These are phyloP conservation scores for Isoperla grammatica DNA, from an alignment of 2,888 invertebrate genomes.

Conservation along the genomic window DNA sequence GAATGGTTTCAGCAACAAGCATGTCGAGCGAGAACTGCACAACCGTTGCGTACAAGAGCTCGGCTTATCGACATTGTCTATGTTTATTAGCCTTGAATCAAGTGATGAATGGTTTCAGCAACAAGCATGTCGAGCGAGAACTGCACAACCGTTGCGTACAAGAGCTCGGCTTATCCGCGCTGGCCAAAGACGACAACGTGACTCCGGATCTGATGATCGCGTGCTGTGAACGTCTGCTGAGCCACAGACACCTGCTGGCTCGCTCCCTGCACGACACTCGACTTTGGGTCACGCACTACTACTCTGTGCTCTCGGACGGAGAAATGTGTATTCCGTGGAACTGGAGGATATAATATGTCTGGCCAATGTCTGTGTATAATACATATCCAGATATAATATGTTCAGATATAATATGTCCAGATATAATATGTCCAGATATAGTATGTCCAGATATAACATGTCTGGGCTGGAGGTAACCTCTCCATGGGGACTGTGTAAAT, in stretches of 20 bases:
- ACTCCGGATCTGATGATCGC: conserved; percentile 85
- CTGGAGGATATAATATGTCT: conserved; percentile 53
- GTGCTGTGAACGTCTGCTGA: conserved; percentile 68
- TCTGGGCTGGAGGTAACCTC: no score
- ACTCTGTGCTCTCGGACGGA: conserved; percentile 85
- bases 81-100: no score
- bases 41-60: conserved; percentile 61
- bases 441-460: no score
- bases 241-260: conserved; percentile 45
- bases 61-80: conserved; percentile 60
- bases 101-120: conserved; percentile 47
- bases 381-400: no score
- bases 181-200: conserved; percentile 86
- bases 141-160: conserved; percentile 61
- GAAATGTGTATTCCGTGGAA: conserved; percentile 92
- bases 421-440: no score
- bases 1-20: conserved; percentile 59
- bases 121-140: conserved; percentile 74
- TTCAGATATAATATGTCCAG: no score
- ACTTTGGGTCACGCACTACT: conserved; percentile 82
- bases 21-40: conserved; percentile 69
- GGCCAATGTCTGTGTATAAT: no score
- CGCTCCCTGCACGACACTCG: conserved; percentile 58
- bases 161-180: conserved; percentile 61
- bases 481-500: no score